Percentiles rank a stretch among this genome's conserved stretches.
Evolutionary conservation across 2,113 vertebrate genomes (phyloP).

Genomic region (Rana temporaria): DNA sequence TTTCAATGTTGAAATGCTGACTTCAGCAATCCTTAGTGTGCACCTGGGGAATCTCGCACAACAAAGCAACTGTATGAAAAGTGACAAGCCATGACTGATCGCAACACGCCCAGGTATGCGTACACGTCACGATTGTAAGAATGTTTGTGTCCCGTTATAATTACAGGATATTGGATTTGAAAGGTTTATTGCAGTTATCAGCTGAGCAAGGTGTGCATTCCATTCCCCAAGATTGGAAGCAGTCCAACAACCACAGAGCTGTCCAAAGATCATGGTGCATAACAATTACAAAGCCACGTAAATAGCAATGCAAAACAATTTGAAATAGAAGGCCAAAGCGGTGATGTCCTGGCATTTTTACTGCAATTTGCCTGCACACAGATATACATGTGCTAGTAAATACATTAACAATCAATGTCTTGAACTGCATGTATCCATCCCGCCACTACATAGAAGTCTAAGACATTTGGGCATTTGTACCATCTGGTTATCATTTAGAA

Average conservation of each 20-base stretch:
- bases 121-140: not conserved
- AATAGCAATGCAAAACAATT: no score
- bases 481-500: no score
- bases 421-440: no score
- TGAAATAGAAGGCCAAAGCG: no score
- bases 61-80: not conserved
- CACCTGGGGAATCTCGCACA: not conserved
- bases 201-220: slow-evolving; percentile 11
- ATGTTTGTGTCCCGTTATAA: not conserved
- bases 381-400: no score
- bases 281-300: no score
- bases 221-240: slow-evolving; percentile 2
- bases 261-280: no score
- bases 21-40: not conserved
- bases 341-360: no score
- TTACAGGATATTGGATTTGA: not conserved
- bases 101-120: not conserved
- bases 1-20: not conserved
- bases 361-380: no score
- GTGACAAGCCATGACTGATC: not conserved
- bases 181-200: not conserved
- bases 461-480: no score
- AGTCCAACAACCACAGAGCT: not conserved
- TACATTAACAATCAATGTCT: no score
- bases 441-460: no score